A percentile compares a stretch with the other conserved stretches of the same genome.
phyloP scores from a whole-genome alignment of 2,888 invertebrate genomes.

The Apotomis capreana region DNA sequence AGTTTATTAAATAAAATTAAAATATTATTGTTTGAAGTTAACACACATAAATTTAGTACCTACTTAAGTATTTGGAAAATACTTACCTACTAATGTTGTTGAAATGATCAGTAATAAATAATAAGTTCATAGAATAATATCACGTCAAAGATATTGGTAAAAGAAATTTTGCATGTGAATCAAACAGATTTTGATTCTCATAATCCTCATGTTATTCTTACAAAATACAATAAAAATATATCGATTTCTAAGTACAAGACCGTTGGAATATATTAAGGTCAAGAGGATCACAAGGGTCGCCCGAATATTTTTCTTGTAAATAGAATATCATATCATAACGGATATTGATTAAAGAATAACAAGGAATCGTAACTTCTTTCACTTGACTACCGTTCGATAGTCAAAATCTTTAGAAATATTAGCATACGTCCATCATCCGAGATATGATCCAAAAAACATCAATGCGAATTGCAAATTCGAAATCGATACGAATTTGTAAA shows the following conservation, averaged over 20 bases:
- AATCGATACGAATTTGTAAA: conserved; percentile 66
- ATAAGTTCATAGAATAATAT: background rate
- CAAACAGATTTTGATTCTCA: conserved; percentile 22
- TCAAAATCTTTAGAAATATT: conserved; percentile 65
- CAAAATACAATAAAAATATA: conserved; percentile 48
- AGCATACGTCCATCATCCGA: conserved; percentile 78
- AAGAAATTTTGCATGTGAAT: conserved; percentile 41
- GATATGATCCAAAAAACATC: conserved; percentile 75
- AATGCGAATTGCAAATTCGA: conserved; percentile 73
- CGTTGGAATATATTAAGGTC: conserved; percentile 70
- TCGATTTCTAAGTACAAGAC: conserved; percentile 59
- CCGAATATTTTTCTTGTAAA: conserved; percentile 68
- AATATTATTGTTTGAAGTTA: too few species aligned
- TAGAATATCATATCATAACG: conserved; percentile 67
- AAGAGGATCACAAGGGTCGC: conserved; percentile 58
- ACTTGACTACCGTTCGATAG: conserved; percentile 60
- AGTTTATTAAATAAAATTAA: too few species aligned
- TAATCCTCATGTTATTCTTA: conserved; percentile 36
- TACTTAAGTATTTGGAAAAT: too few species aligned
- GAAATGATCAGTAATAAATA: background rate
- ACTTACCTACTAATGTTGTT: too few species aligned
- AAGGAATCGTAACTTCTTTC: conserved; percentile 57
- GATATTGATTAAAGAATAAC: conserved; percentile 80
- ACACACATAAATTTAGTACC: too few species aligned
- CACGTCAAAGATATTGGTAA: conserved; percentile 12